Evolutionary conservation across 2,888 invertebrate genomes (phyloP), one percentile per base, ranked within the genome.

Genomic region (Beris morrisii): DNA sequence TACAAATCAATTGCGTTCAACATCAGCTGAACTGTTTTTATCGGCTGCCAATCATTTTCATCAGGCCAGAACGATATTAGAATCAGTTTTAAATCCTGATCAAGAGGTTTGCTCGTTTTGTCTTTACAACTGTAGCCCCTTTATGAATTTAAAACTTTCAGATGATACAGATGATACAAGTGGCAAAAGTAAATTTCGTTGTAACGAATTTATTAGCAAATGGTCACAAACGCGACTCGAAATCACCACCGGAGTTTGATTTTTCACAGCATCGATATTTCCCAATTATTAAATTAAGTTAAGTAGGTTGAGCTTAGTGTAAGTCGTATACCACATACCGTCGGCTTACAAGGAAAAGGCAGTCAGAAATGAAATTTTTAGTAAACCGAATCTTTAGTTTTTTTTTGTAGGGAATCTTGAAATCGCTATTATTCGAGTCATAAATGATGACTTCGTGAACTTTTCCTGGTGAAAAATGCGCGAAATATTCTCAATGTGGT

Each of bases 111-210:
- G 12, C 55, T 7, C 31, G 31, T 12, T 55, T 55, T 4, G 52
- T 52, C 22, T 22, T 22, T 22, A 22, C 22, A 22, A 38, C 57
- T 31, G 11, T 15, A 22, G 11, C 46, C 31, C 11, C 11, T 54
- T 44, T 28, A 53, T 11, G 31, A 58, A 13, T 31, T 48, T 56
- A 15, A 2, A 13, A 12, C n/a, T 22, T 22, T 15, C 82, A 93
- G 90, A 87, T 92, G 68, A 83, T 85, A 32, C 91, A 91, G 76
- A 85, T 97, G 70, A 83, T 96, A 58, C 93, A 92, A 82, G 91
- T 97, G 71, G 90, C 93, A 48, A 97, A 97, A 84, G 95, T 94
- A 0, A 98, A 98, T 84, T 95, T 94, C 78, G 91, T 98, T 72
- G 97, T 97, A 12, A 85, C 96, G 81, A 96, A 95, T 81, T 83